Conservation (phyloP, 2,888 invertebrate genomes). For the Peribatodes rhomboidaria region DNA sequence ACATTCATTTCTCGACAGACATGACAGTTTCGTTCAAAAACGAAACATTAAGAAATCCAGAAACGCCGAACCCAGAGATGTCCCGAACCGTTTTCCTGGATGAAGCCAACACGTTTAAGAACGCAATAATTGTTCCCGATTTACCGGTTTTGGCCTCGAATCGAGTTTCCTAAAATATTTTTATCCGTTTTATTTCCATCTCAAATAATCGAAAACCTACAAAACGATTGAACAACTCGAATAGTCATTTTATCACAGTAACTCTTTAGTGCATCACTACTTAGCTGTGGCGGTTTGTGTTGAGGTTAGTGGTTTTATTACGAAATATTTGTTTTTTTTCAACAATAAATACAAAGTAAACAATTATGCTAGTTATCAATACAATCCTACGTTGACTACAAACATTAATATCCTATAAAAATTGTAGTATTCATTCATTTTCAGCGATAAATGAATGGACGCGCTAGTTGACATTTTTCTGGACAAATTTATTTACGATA, state of each 20-base stretch:
- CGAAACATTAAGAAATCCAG: too few species aligned
- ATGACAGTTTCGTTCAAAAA: neutral
- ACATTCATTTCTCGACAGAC: neutral
- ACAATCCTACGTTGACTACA: slow-evolving; percentile 3
- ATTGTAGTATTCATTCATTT: slow-evolving; percentile 69
- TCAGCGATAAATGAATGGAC: slow-evolving; percentile 65
- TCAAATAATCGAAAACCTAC: too few species aligned
- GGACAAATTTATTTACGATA: slow-evolving; percentile 65
- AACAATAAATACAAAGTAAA: slow-evolving; percentile 47
- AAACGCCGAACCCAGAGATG: too few species aligned
- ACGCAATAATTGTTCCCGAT: too few species aligned
- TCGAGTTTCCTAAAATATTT: too few species aligned
- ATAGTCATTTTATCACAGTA: neutral
- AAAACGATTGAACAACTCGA: neutral
- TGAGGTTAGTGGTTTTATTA: slow-evolving; percentile 78
- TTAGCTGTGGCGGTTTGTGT: slow-evolving; percentile 74
- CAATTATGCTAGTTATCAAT: slow-evolving; percentile 27
- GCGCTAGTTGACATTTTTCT: slow-evolving; percentile 75
- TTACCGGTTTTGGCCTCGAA: neutral
- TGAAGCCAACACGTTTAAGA: too few species aligned
- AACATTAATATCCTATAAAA: slow-evolving; percentile 41
- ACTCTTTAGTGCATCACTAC: too few species aligned
- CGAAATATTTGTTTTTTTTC: slow-evolving; percentile 64
- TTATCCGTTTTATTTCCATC: too few species aligned
- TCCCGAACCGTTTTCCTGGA: too few species aligned